These are phyloP conservation scores for Criorhina ranunculi DNA, from an alignment of 2,888 invertebrate species.

Conservation along the genomic window DNA sequence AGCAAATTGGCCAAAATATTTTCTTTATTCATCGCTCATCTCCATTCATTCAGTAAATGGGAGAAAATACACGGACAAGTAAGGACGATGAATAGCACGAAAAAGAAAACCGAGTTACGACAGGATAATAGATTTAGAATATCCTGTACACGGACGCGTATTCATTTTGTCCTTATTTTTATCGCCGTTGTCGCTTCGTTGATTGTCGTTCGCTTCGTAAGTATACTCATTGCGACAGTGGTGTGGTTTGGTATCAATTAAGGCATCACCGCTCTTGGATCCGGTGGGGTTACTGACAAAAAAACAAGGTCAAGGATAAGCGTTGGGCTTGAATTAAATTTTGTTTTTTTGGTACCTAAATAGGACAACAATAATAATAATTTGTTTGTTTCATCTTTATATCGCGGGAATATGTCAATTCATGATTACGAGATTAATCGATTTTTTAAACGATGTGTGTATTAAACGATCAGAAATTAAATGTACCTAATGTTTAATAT, in stretches of 20 bases:
- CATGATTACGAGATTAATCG: no score
- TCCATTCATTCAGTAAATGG: conserved; percentile 22
- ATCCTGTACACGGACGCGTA: conserved; percentile 20
- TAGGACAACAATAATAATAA: not conserved
- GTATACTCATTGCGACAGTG: conserved; percentile 19
- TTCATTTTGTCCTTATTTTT: conserved; percentile 31
- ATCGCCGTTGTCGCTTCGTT: conserved; percentile 27
- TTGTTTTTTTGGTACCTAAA: conserved; percentile 12
- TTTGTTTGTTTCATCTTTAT: not conserved
- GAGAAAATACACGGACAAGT: conserved; percentile 43
- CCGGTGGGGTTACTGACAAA: not conserved
- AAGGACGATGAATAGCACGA: conserved; percentile 1
- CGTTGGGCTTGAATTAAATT: conserved; percentile 27
- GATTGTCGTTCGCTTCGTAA: conserved; percentile 13
- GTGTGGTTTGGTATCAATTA: conserved; percentile 19
- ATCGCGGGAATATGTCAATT: not conserved
- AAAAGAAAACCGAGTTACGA: conserved; percentile 26
- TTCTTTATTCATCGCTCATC: conserved; percentile 43
- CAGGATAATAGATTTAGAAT: conserved; percentile 40
- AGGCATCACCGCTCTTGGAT: not conserved
- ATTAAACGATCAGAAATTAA: no score
- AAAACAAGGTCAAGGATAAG: conserved; percentile 32
- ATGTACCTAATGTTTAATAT: no score
- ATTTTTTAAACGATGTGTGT: no score
- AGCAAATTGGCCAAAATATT: conserved; percentile 37